phyloP scores from a whole-genome alignment of 2,888 invertebrate genomes.

The Heliconius erato region DNA sequence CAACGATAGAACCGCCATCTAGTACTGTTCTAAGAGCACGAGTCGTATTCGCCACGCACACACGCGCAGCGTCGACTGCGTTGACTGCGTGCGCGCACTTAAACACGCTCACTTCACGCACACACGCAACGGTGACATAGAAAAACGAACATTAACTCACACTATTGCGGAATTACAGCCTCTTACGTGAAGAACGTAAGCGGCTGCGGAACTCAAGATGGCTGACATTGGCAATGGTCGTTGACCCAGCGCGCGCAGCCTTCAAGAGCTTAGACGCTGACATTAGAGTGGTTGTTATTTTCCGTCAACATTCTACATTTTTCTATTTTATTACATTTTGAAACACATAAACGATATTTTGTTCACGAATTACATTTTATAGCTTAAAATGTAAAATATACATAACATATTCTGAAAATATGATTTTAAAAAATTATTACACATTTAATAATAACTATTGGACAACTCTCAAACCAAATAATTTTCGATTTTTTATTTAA shows the following conservation, averaged over 20 bases:
- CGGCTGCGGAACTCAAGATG: slow-evolving; percentile 85
- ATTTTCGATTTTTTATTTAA: too few relatives aligned
- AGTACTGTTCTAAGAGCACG: slow-evolving; percentile 55
- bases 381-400: neutral
- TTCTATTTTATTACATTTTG: slow-evolving; percentile 45
- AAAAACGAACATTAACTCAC: slow-evolving; percentile 84
- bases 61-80: slow-evolving; percentile 50
- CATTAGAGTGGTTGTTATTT: slow-evolving; percentile 84
- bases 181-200: slow-evolving; percentile 86
- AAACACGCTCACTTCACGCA: slow-evolving; percentile 74
- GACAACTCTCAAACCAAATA: too few relatives aligned
- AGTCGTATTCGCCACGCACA: slow-evolving; percentile 57
- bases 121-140: slow-evolving; percentile 68
- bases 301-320: slow-evolving; percentile 71
- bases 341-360: slow-evolving; percentile 34
- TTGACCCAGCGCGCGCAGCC: slow-evolving; percentile 81
- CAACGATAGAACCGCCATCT: slow-evolving; percentile 59
- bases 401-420: neutral
- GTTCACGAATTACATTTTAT: neutral
- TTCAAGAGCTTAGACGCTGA: slow-evolving; percentile 82
- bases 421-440: neutral
- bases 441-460: neutral
- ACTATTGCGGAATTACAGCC: slow-evolving; percentile 80
- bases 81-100: slow-evolving; percentile 54
- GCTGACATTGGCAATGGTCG: slow-evolving; percentile 86